Evolutionary conservation across 2,888 invertebrate genomes (phyloP).

Genomic region (Fabriciana adippe): DNA sequence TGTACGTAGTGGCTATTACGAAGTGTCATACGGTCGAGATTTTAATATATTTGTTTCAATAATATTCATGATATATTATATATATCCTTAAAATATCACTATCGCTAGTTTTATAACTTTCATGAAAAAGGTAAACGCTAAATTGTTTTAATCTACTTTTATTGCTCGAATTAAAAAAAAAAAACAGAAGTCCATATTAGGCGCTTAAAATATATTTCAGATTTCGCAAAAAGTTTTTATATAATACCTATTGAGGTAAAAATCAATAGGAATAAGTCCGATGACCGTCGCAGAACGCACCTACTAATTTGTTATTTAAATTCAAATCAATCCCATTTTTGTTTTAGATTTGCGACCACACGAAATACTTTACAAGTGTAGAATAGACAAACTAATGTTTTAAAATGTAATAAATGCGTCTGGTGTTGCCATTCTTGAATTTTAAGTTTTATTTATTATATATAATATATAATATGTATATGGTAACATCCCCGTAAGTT

Average conservation of each 20-base stretch:
- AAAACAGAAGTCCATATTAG: no score
- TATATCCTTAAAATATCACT: no score
- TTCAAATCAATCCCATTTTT: constrained; percentile 70
- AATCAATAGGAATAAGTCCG: constrained; percentile 67
- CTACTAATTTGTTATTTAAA: constrained; percentile 78
- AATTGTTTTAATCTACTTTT: no score
- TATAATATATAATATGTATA: no score
- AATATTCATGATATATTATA: no score
- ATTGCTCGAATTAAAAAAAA: no score
- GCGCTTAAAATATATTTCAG: background rate
- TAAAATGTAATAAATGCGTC: constrained; percentile 9
- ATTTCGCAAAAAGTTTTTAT: constrained; percentile 27
- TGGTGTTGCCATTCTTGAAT: background rate
- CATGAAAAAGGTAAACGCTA: no score
- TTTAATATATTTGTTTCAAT: no score
- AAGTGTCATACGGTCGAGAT: no score
- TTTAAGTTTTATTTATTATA: background rate
- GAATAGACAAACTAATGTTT: constrained; percentile 4
- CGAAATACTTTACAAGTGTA: constrained; percentile 33
- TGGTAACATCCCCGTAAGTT: no score
- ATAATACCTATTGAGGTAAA: constrained; percentile 47
- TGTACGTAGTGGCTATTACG: no score
- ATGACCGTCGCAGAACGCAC: constrained; percentile 65
- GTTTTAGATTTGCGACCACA: constrained; percentile 61
- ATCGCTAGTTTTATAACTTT: no score